Conservation (phyloP, 2,113 vertebrate species). For the Stigmatopora argus region DNA sequence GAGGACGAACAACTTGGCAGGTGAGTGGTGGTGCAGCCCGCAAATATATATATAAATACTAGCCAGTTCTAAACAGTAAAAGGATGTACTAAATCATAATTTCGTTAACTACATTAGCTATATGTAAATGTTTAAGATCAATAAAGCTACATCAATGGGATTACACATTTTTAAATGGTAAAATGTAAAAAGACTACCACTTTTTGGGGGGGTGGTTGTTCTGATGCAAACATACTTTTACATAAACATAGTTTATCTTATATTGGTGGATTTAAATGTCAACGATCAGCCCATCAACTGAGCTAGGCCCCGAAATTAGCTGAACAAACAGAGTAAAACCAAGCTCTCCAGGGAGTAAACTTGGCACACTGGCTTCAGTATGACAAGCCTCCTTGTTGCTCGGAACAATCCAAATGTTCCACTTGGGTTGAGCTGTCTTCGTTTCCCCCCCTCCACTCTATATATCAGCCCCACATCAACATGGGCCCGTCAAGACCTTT, state of each 20-base stretch:
- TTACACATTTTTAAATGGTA: background rate
- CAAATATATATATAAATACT: background rate
- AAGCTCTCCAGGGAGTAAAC: constrained; percentile 47
- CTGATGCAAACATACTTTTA: background rate
- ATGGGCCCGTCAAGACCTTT: constrained; percentile 54
- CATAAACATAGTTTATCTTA: constrained; percentile 16
- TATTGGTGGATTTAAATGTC: constrained; percentile 39
- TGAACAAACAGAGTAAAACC: constrained; percentile 59
- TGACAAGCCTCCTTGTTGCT: constrained; percentile 51
- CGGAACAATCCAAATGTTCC: constrained; percentile 61
- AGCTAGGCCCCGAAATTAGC: constrained; percentile 58
- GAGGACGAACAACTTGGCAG: constrained; percentile 37
- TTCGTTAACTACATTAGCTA: background rate
- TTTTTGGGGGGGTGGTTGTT: background rate
- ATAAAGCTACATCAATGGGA: background rate
- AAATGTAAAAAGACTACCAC: background rate
- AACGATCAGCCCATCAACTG: constrained; percentile 50
- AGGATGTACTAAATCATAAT: background rate
- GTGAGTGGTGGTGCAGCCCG: constrained; percentile 39
- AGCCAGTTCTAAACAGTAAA: background rate
- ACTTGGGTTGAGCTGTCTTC: constrained; percentile 59
- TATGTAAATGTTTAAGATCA: background rate
- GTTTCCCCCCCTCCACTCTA: constrained; percentile 50
- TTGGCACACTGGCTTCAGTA: constrained; percentile 52
- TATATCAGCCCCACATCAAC: constrained; percentile 55